phyloP scores from a whole-genome alignment of 1,140 invertebrate genomes.

The Whitmania pigra region DNA sequence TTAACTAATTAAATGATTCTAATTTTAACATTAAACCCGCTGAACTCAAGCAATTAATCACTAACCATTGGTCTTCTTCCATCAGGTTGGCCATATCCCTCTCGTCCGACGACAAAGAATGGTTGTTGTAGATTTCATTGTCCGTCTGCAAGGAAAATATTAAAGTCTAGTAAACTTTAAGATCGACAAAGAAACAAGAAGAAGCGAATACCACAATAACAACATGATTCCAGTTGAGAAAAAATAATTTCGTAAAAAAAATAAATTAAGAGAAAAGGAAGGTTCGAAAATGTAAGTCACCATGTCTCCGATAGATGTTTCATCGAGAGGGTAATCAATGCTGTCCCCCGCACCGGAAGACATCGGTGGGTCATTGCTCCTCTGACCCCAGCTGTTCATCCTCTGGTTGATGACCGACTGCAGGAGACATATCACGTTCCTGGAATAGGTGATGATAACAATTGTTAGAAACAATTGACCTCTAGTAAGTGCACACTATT shows the following conservation, averaged over 20 bases:
- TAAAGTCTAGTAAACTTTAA: background rate
- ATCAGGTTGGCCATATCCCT: conserved; percentile 6
- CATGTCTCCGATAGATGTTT: background rate
- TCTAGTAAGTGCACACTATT: too few relatives aligned
- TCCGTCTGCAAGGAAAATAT: background rate
- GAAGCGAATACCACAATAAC: background rate
- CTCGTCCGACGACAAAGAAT: background rate
- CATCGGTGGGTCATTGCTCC: background rate
- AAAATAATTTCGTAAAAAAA: background rate
- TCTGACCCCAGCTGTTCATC: conserved; percentile 5
- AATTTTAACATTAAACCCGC: conserved; percentile 21
- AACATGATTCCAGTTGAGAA: background rate
- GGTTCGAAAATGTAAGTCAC: background rate
- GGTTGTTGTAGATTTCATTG: background rate
- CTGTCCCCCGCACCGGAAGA: background rate
- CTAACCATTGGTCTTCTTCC: conserved; percentile 5
- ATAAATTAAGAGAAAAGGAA: background rate
- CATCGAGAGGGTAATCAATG: background rate
- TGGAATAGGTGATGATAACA: background rate
- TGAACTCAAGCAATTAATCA: background rate
- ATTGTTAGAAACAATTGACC: too few relatives aligned
- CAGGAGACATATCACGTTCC: background rate
- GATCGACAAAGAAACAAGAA: background rate
- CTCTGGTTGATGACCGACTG: background rate
- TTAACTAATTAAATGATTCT: conserved; percentile 30